Conservation (phyloP, 2,888 invertebrate species). For the Scelioninae gen. 2 region DNA sequence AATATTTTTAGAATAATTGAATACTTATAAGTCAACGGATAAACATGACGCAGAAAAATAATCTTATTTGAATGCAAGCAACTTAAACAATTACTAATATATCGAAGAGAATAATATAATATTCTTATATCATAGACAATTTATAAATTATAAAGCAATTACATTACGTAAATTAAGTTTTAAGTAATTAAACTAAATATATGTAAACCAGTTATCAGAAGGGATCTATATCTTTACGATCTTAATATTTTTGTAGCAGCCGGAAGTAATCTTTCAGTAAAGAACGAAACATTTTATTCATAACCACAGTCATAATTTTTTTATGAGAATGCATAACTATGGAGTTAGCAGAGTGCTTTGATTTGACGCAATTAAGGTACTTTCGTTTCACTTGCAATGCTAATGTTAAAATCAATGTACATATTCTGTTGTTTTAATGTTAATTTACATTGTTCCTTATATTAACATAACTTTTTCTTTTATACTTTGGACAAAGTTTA, state of each 20-base stretch:
- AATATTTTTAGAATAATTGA: conserved; percentile 49
- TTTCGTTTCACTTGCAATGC: conserved; percentile 2
- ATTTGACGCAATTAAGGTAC: too few relatives aligned
- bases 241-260: conserved; percentile 41
- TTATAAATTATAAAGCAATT: conserved; percentile 37
- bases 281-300: conserved; percentile 10
- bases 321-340: background rate
- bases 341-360: too few relatives aligned
- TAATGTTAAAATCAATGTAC: conserved; percentile 3
- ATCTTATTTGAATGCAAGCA: conserved; percentile 40
- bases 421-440: conserved; percentile 13
- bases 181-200: conserved; percentile 36
- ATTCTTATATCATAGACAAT: conserved; percentile 52
- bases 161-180: conserved; percentile 46
- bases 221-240: conserved; percentile 18
- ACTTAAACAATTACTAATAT: conserved; percentile 29
- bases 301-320: conserved; percentile 21
- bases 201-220: conserved; percentile 28
- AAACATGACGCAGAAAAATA: conserved; percentile 35
- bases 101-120: conserved; percentile 40
- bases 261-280: conserved; percentile 16
- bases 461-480: conserved; percentile 11
- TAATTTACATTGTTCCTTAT: conserved; percentile 24
- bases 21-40: conserved; percentile 36
- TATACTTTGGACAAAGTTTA: conserved; percentile 1